Percentiles rank a stretch among this genome's conserved stretches.
Evolutionary conservation across 2,113 vertebrate species (phyloP).

Genomic region (Brachirus orientalis): DNA sequence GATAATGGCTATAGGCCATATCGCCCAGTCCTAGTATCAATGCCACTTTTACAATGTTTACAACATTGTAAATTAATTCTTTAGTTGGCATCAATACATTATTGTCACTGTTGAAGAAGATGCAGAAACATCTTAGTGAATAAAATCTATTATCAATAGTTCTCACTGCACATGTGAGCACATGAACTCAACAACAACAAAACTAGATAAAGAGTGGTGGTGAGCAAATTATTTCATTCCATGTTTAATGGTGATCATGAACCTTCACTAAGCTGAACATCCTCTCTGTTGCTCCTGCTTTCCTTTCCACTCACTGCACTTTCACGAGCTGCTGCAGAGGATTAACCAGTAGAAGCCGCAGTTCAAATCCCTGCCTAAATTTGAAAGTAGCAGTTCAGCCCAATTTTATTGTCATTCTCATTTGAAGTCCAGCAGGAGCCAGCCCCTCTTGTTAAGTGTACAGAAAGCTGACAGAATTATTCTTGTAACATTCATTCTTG

Average conservation of each 20-base stretch:
- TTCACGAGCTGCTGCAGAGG: conserved; percentile 43
- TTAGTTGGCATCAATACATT: no score
- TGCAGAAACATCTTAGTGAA: no score
- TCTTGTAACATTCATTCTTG: conserved; percentile 63
- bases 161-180: conserved; percentile 16
- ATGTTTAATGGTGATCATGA: conserved; percentile 42
- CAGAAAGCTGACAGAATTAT: conserved; percentile 63
- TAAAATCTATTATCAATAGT: not conserved
- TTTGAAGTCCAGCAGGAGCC: conserved; percentile 47
- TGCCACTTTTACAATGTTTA: no score
- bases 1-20: no score
- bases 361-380: conserved; percentile 59
- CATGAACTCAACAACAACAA: no score
- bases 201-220: conserved; percentile 12
- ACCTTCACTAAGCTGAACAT: conserved; percentile 37
- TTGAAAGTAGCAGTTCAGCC: conserved; percentile 55
- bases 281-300: conserved; percentile 19
- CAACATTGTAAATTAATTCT: no score
- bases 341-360: conserved; percentile 49
- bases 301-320: conserved; percentile 35
- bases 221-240: conserved; percentile 37
- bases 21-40: no score
- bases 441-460: conserved; percentile 49
- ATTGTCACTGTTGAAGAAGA: no score
- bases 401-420: conserved; percentile 55